These are phyloP conservation scores for Melanotus villosus DNA, from an alignment of 2,888 invertebrate genomes.

Conservation along the genomic window DNA sequence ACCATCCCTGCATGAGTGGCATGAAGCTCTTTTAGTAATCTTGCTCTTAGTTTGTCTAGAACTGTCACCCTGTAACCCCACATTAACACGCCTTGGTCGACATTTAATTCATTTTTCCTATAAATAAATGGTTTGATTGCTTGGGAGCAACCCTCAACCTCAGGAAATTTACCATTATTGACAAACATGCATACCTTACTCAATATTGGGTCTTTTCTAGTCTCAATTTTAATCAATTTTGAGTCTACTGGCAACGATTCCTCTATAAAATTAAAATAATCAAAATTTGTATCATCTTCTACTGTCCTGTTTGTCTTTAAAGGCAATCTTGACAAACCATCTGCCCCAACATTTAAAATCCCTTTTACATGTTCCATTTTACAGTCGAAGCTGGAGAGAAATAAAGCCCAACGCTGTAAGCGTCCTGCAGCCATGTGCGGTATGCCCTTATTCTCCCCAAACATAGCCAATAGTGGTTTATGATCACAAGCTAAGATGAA, in stretches of 20 bases:
- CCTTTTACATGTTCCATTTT: conserved; percentile 43
- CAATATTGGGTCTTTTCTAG: neutral
- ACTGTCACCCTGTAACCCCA: conserved; percentile 35
- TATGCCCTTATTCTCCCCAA: conserved; percentile 58
- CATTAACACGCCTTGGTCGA: conserved; percentile 16
- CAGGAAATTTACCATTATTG: neutral
- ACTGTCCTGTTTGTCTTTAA: conserved; percentile 14
- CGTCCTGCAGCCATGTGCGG: conserved; percentile 60
- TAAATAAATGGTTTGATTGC: neutral
- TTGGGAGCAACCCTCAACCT: neutral
- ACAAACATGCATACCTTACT: neutral
- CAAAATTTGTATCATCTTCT: neutral
- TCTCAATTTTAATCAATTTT: neutral
- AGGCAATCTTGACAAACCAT: conserved; percentile 41
- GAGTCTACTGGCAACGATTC: neutral
- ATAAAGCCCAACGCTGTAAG: conserved; percentile 58
- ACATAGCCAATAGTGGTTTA: conserved; percentile 57
- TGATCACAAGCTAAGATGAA: conserved; percentile 59
- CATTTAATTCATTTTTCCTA: neutral
- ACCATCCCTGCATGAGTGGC: conserved; percentile 44
- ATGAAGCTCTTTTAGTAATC: conserved; percentile 39
- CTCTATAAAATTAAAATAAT: conserved; percentile 8
- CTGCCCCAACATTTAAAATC: conserved; percentile 34
- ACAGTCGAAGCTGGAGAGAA: conserved; percentile 45
- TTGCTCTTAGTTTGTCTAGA: conserved; percentile 14